Base-by-base conservation (phyloP, 53 echinoderm and acorn worm species). In the Glandiceps talaboti region DNA sequence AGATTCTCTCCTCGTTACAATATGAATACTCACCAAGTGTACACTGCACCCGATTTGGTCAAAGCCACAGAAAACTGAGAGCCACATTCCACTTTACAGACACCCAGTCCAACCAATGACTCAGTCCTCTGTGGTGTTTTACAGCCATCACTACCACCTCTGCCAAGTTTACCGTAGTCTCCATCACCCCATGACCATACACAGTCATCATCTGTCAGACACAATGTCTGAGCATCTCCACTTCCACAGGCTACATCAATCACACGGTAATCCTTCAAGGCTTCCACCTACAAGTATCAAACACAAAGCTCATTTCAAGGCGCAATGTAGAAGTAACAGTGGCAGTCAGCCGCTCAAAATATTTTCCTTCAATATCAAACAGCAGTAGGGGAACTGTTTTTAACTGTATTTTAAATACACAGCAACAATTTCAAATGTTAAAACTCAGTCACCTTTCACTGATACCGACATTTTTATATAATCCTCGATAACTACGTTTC, bases 111-210 rank as follows among this genome's bases (percentile, higher is more conserved):
- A 26, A 88, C 85, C 77, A 95, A 76, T 29, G 90, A 90, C 74
- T 95, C 95, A 1, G 90, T 87, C 87, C 92, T 94, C 87, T 95
- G 92, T 1, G 90, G 95, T 28, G 92, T 90, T 33, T 95, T 95
- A 75, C 95, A 95, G 1, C 95, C 95, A 73, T 95, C 95, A 45
- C 95, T 95, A 28, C 95, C 95, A 29, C 95, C 95, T 29, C 95
- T 77, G 25, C 95, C 95, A 0, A 95, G 92, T 86, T 95, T 95
- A 81, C 95, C 95, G 28, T 95, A 95, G 81, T 95, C 95, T 0
- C 95, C 95, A 80, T 95, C 95, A 27, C 95, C 95, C 95, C 95
- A 95, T 0, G 95, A 95, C 95, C 92, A 95, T 28, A 95, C 92
- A 74, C 90, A 93, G 79, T 95, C 92, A 78, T 95, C 95, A 76